Evolutionary conservation across 1,140 invertebrate species (phyloP), one percentile per base, ranked within the genome.

Genomic region (Batillaria attramentaria): DNA sequence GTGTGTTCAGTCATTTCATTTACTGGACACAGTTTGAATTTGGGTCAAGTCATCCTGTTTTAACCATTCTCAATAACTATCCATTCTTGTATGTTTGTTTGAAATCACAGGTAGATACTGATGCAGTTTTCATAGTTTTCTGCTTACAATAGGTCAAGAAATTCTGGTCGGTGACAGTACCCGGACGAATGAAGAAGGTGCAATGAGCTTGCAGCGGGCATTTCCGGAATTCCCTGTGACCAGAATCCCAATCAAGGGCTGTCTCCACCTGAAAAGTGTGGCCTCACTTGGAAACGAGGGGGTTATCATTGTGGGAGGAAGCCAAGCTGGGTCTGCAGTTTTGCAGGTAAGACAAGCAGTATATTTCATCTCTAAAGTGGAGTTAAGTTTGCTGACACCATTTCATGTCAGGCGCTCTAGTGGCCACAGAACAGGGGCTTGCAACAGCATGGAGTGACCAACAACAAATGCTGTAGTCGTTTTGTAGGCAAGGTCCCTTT

Each of bases 141-240:
- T 72, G 68, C 33, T 39, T 3, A 10, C 3, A 65, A 4, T n/a
- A 77, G 79, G 79, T 54, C 54, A 73, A 46, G 79, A 81, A 50
- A 77, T 81, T 41, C 73, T 81, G 31, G 79, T 81, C 31, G 79
- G 79, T 46, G 33, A 57, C 4, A 76, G 72, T 33, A 35, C 16
- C 8, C 69, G 79, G 43, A 81, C 65, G n/a, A 81, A 81, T 54
- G 57, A 33, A 68, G 57, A 35, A 57, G 79, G 75, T n/a, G 16
- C 72, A 18, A n/a, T 73, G 28, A 54, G 41, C n/a, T 28, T 81
- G 43, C 54, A 69, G 72, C 60, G 54, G n/a, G 46, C 42, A 6
- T 81, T 81, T 68, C 75, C 79, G 66, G 75, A 81, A 18, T 66
- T 72, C 39, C 76, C 79, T 39, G 76, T 81, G 39, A 81, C 79